These are phyloP conservation scores for Mesodorylaimus sp. DNA, from an alignment of 2,888 invertebrate genomes.

Conservation along the genomic window DNA sequence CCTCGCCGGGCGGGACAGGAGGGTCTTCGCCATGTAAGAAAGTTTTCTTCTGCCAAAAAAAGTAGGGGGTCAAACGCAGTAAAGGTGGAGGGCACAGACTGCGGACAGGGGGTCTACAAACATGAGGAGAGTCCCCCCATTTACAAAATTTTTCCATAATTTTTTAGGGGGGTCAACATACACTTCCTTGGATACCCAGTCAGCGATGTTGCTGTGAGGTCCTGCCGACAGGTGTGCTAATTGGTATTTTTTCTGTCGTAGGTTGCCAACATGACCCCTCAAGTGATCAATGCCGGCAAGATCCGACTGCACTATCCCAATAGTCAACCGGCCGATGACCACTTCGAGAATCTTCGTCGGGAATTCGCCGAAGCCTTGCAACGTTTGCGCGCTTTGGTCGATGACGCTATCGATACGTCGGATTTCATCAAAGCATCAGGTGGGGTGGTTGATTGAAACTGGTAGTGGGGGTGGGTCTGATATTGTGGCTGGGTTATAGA, in stretches of 20 bases:
- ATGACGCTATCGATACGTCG: slow-evolving; percentile 80
- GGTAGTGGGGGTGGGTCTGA: background rate
- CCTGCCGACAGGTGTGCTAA: no score
- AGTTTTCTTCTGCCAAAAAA: no score
- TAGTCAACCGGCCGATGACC: slow-evolving; percentile 84
- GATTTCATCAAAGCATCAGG: slow-evolving; percentile 65
- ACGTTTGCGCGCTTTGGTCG: slow-evolving; percentile 65
- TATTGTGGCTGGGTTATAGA: background rate
- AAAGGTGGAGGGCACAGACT: no score
- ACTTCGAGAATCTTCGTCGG: slow-evolving; percentile 71
- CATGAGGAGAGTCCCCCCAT: no score
- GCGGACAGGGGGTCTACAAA: no score
- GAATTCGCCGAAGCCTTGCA: slow-evolving; percentile 79
- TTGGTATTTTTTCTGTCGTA: slow-evolving; percentile 22
- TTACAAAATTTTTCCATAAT: no score
- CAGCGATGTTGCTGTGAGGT: no score
- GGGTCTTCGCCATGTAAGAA: no score
- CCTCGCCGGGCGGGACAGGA: no score
- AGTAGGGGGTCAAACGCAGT: no score
- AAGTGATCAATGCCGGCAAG: slow-evolving; percentile 75
- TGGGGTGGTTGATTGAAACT: background rate
- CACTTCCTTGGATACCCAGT: no score
- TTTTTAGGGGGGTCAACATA: no score
- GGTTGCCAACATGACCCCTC: slow-evolving; percentile 81
- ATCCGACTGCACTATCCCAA: slow-evolving; percentile 76